phyloP scores from a whole-genome alignment of 2,797 vertebrate genomes.

The Geotrypetes seraphini region DNA sequence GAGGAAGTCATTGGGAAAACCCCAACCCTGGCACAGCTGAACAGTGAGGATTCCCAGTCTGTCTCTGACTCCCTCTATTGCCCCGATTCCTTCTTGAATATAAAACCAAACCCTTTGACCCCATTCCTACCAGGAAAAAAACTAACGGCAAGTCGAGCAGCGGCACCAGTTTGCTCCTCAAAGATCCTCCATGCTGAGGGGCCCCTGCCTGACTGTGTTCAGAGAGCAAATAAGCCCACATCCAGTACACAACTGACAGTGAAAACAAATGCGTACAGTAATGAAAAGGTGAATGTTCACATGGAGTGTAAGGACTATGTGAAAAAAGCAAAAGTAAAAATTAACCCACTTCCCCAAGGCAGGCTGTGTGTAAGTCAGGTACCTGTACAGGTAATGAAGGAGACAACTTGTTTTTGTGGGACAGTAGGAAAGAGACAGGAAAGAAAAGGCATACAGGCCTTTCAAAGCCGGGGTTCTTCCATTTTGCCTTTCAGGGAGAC shows the following conservation, averaged over 20 bases:
- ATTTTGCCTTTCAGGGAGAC: slow-evolving; percentile 65
- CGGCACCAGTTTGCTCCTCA: slow-evolving; percentile 53
- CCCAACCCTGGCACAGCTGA: slow-evolving; percentile 91
- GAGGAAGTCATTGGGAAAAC: slow-evolving; percentile 94
- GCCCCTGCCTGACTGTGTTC: slow-evolving; percentile 68
- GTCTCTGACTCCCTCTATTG: slow-evolving; percentile 86
- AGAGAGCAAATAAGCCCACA: slow-evolving; percentile 79
- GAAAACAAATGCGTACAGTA: slow-evolving; percentile 66
- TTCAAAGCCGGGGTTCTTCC: slow-evolving; percentile 31
- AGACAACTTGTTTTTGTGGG: slow-evolving; percentile 60
- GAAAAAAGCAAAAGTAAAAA: slow-evolving; percentile 89
- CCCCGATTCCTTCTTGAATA: slow-evolving; percentile 63
- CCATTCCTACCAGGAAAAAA: slow-evolving; percentile 59
- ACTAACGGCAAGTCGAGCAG: slow-evolving; percentile 44
- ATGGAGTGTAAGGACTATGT: slow-evolving; percentile 80
- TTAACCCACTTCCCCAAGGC: slow-evolving; percentile 60
- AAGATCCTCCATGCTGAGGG: slow-evolving; percentile 55
- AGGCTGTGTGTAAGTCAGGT: slow-evolving; percentile 49
- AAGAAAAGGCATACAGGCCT: slow-evolving; percentile 39
- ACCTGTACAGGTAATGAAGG: slow-evolving; percentile 50
- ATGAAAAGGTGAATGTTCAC: slow-evolving; percentile 61
- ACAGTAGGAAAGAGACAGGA: slow-evolving; percentile 54
- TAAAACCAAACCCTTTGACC: slow-evolving; percentile 61
- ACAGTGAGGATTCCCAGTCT: slow-evolving; percentile 93
- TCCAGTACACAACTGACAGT: slow-evolving; percentile 83